Conservation (phyloP, 2,888 invertebrate species). For the Orthonychiurus folsomi region DNA sequence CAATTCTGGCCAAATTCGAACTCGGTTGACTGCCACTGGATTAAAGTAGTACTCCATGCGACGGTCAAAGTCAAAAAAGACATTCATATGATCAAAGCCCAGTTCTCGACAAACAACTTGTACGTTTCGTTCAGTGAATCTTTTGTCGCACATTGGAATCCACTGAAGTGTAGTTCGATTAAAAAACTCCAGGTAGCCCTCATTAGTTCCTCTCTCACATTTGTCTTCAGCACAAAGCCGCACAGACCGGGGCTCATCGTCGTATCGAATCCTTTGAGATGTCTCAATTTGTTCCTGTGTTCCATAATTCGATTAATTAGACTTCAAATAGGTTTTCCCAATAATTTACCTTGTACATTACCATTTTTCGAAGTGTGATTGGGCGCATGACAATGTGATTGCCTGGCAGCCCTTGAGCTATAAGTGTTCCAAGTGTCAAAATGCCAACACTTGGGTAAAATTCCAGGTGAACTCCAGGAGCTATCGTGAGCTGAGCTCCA, state of each 20-base stretch:
- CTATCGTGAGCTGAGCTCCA: constrained; percentile 71
- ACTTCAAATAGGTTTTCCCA: too few species aligned
- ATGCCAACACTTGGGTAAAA: constrained; percentile 94
- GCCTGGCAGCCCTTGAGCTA: constrained; percentile 68
- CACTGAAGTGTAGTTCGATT: constrained; percentile 91
- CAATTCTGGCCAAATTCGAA: constrained; percentile 94
- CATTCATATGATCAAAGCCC: constrained; percentile 78
- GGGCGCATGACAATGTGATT: constrained; percentile 72
- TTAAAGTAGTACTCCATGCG: constrained; percentile 83
- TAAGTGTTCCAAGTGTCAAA: constrained; percentile 79
- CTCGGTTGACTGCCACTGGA: constrained; percentile 59
- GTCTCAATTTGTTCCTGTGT: constrained; percentile 23
- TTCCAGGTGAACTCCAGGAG: constrained; percentile 81
- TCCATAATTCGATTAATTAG: too few species aligned
- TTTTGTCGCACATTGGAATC: constrained; percentile 90
- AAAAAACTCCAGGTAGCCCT: constrained; percentile 90
- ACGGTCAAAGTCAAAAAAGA: constrained; percentile 74
- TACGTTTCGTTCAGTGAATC: constrained; percentile 93
- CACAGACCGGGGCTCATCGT: constrained; percentile 45
- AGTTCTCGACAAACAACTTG: constrained; percentile 92
- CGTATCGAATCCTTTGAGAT: constrained; percentile 20
- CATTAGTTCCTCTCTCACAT: constrained; percentile 54
- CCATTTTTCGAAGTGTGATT: constrained; percentile 34
- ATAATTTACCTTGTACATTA: too few species aligned
- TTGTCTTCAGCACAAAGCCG: constrained; percentile 69